Evolutionary conservation across 2,797 vertebrate species (phyloP), one percentile per base, ranked within the genome.

Genomic region (Sebastes goodei): DNA sequence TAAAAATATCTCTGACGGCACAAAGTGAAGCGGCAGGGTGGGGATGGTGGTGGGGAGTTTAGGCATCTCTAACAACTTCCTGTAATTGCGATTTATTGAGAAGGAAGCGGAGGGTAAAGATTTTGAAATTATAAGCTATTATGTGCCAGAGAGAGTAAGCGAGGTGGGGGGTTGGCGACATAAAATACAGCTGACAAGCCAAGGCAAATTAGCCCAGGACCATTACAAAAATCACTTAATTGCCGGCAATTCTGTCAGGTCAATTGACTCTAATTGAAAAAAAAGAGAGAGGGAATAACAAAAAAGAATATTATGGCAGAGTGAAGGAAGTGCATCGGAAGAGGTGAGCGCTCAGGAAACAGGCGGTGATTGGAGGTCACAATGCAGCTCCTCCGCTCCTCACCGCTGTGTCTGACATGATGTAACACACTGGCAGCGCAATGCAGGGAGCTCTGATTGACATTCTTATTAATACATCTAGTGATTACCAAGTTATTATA

Each of bases 141-240:
- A 98, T 98, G 96, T 95, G 93, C 92, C 85, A 97, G 95, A 96
- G 97, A 96, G 96, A 96, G 95, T 85, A 85, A 91, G 93, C 90
- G 92, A 92, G 92, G 95, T 96, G 95, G 96, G 96, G 96, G 96
- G 97, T 95, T 95, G 95, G 96, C 93, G 97, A 97, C 97, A 97
- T 98, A 98, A 97, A 98, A 97, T 96, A 97, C 97, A 99, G 97
- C 97, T 99, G 98, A 99, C 97, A 98, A 98, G 96, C 97, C 96
- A 94, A 93, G 96, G 97, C 97, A 98, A 99, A 99, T 99, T 99
- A 99, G 96, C 97, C 97, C 96, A 97, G 96, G 97, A 98, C 97
- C 97, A 98, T 99, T 98, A 98, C 97, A 98, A 98, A 98, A 99
- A 99, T 98, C 97, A 99, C 97, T 98, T 99, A 99, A 99, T 99